Evolutionary conservation across 1,140 invertebrate genomes (phyloP).

Genomic region (Cyphomyrmex costatus): DNA sequence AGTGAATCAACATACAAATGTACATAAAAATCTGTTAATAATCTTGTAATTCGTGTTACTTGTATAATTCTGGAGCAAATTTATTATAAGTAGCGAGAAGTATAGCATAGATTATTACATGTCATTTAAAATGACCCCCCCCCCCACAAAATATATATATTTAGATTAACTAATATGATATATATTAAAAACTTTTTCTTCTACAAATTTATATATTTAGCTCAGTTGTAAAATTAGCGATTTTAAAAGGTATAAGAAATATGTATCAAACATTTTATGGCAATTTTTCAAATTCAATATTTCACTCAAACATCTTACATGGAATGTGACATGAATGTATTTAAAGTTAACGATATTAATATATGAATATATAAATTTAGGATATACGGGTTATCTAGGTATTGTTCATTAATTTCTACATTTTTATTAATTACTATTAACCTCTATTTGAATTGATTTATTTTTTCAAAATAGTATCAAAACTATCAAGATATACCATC

Average conservation of each 20-base stretch:
- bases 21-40: constrained; percentile 42
- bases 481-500: not conserved
- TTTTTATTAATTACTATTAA: too few relatives aligned
- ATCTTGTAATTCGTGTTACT: not conserved
- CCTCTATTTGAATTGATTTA: too few relatives aligned
- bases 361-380: not conserved
- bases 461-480: not conserved
- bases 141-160: not conserved
- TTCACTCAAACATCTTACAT: not conserved
- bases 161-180: not conserved
- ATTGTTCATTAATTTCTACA: not conserved
- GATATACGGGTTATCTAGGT: not conserved
- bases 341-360: constrained; percentile 3
- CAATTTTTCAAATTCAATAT: not conserved
- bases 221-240: not conserved
- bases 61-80: not conserved
- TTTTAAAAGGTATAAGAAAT: not conserved
- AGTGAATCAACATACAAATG: constrained; percentile 40
- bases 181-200: not conserved
- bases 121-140: not conserved
- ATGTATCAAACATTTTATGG: not conserved
- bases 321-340: not conserved
- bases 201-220: not conserved
- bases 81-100: not conserved
- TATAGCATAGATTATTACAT: not conserved